Conservation (phyloP, 2,113 vertebrate species). For the Lagopus muta region DNA sequence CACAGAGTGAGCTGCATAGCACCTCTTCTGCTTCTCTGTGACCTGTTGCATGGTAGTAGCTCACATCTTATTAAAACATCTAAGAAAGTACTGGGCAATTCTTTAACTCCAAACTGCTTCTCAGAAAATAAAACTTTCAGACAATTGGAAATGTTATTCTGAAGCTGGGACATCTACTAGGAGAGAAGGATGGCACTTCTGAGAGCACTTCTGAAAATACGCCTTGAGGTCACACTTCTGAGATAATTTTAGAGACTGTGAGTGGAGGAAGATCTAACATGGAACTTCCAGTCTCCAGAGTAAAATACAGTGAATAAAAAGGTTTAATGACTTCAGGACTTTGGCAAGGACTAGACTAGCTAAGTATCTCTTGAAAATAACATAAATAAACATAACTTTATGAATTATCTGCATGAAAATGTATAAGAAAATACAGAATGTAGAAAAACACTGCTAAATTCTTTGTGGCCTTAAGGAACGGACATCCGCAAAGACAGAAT, state of each 20-base stretch:
- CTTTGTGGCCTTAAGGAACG: background rate
- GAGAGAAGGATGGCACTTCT: background rate
- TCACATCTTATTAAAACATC: background rate
- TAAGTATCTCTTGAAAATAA: constrained; percentile 7
- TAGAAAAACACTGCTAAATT: background rate
- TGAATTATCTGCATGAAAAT: background rate
- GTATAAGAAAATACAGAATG: background rate
- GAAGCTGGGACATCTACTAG: background rate
- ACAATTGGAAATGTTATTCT: background rate
- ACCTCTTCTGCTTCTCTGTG: background rate
- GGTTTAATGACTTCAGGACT: background rate
- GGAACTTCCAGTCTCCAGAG: background rate
- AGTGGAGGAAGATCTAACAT: background rate
- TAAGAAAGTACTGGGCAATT: background rate
- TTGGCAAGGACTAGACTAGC: background rate
- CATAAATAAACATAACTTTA: background rate
- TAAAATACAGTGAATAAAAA: background rate
- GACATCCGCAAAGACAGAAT: constrained; percentile 14
- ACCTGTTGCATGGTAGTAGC: background rate
- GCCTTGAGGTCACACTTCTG: background rate
- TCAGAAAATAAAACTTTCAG: background rate
- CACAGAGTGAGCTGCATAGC: background rate
- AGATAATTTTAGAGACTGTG: background rate
- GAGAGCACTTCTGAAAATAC: background rate
- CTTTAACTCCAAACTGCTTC: background rate